Evolutionary conservation across 2,888 invertebrate species (phyloP).

Genomic region (Nowickia ferox): DNA sequence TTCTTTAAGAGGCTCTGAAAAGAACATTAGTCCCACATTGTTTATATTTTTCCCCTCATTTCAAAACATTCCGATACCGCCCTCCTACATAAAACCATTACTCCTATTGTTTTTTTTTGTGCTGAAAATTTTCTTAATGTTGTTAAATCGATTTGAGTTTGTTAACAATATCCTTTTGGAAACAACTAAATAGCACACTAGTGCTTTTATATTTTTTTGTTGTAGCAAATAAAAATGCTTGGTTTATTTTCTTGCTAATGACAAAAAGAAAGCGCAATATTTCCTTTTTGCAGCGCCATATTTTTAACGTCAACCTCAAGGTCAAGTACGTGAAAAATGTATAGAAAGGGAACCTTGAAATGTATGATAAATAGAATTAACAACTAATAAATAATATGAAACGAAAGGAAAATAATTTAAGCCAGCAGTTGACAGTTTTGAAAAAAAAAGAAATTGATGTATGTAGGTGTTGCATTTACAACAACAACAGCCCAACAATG

Average conservation of each 20-base stretch:
- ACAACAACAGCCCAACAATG: neutral
- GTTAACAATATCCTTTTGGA: conserved; percentile 56
- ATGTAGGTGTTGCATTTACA: conserved; percentile 12
- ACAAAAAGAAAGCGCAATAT: conserved; percentile 31
- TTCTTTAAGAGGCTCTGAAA: too few relatives aligned
- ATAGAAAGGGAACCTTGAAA: conserved; percentile 44
- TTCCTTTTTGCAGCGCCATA: conserved; percentile 44
- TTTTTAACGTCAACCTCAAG: conserved; percentile 59
- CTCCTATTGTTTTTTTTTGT: neutral
- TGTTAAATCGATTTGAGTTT: conserved; percentile 69
- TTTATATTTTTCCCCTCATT: neutral
- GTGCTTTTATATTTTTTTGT: conserved; percentile 12
- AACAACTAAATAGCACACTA: conserved; percentile 1
- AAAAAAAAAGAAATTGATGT: conserved; percentile 4
- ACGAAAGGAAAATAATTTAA: conserved; percentile 20
- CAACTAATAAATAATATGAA: neutral
- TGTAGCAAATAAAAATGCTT: conserved; percentile 21
- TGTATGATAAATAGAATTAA: conserved; percentile 42
- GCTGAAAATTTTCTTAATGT: conserved; percentile 19
- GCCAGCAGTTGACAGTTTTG: conserved; percentile 44
- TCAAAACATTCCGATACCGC: neutral
- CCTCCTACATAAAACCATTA: neutral
- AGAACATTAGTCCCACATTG: too few relatives aligned
- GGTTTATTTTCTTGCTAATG: conserved; percentile 31
- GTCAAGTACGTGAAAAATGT: conserved; percentile 44